Percentiles rank a stretch among this genome's conserved stretches.
phyloP scores from a whole-genome alignment of 2,797 vertebrate genomes.

The Spondyliosoma cantharus region DNA sequence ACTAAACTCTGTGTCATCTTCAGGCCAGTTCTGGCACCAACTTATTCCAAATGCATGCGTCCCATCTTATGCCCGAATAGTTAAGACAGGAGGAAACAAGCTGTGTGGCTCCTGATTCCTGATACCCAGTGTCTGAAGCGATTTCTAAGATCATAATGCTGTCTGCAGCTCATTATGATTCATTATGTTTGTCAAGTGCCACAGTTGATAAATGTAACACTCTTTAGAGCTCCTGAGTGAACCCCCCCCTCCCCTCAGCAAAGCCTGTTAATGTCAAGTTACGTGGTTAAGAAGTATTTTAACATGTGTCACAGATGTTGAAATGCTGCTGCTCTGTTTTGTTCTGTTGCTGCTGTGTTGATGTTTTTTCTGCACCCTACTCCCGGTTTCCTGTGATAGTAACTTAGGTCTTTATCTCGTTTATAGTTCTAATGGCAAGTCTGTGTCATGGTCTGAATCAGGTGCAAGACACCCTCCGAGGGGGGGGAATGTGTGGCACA shows the following conservation, averaged over 20 bases:
- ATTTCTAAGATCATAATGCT: slow-evolving; percentile 81
- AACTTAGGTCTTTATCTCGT: slow-evolving; percentile 96
- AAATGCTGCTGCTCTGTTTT: slow-evolving; percentile 77
- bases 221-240: slow-evolving; percentile 43
- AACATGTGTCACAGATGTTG: slow-evolving; percentile 78
- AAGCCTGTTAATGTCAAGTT: slow-evolving; percentile 57
- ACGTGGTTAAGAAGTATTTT: slow-evolving; percentile 67
- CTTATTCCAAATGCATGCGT: slow-evolving; percentile 69
- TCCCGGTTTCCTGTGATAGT: slow-evolving; percentile 81
- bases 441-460: slow-evolving; percentile 99
- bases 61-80: slow-evolving; percentile 45
- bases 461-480: slow-evolving; percentile 97
- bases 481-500: slow-evolving; percentile 97
- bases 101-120: slow-evolving; percentile 54
- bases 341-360: slow-evolving; percentile 68
- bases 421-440: slow-evolving; percentile 99
- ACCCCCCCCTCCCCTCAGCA: slow-evolving; percentile 30
- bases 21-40: slow-evolving; percentile 51
- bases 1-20: slow-evolving; percentile 61
- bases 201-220: slow-evolving; percentile 46
- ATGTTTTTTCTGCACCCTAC: slow-evolving; percentile 67
- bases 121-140: slow-evolving; percentile 53
- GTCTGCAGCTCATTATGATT: slow-evolving; percentile 82
- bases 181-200: slow-evolving; percentile 63
- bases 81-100: slow-evolving; percentile 37